Percentiles rank a stretch among this genome's conserved stretches.
phyloP scores from a whole-genome alignment of 2,113 vertebrate genomes.

The Danionella cerebrum region DNA sequence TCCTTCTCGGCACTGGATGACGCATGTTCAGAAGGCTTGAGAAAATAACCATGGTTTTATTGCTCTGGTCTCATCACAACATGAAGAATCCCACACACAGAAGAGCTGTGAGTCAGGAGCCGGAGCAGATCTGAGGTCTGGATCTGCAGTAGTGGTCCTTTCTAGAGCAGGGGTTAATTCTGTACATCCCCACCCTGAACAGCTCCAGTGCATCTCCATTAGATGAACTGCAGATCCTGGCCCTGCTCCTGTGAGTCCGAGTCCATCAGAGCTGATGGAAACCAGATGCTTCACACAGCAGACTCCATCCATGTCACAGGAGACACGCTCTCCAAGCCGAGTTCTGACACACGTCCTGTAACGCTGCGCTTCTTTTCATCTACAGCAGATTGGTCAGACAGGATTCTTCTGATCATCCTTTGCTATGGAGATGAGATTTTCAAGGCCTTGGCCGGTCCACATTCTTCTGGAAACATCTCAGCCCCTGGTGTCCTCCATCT shows the following conservation, averaged over 20 bases:
- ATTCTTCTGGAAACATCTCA: too few species aligned
- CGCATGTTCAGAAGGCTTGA: constrained; percentile 47
- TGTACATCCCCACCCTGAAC: constrained; percentile 52
- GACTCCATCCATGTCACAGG: too few species aligned
- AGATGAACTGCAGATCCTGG: constrained; percentile 66
- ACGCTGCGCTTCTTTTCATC: too few species aligned
- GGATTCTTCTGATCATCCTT: too few species aligned
- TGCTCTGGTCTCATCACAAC: constrained; percentile 42
- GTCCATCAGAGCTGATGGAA: constrained; percentile 75
- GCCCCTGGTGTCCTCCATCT: too few species aligned
- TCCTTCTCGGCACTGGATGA: constrained; percentile 44
- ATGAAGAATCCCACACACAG: constrained; percentile 31
- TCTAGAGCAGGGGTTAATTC: constrained; percentile 37
- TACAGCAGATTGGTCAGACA: too few species aligned
- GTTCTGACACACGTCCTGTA: too few species aligned
- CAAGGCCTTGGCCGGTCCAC: too few species aligned
- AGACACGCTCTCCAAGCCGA: too few species aligned
- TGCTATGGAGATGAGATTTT: too few species aligned
- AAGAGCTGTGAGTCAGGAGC: constrained; percentile 38
- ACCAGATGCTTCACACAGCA: constrained; percentile 74
- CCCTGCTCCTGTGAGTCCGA: constrained; percentile 78
- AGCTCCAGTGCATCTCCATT: constrained; percentile 48
- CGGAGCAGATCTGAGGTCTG: constrained; percentile 34
- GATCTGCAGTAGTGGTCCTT: constrained; percentile 49
- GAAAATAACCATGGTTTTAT: constrained; percentile 55